These are phyloP conservation scores for Exocentrus adspersus DNA, from an alignment of 2,888 invertebrate species.

Conservation along the genomic window DNA sequence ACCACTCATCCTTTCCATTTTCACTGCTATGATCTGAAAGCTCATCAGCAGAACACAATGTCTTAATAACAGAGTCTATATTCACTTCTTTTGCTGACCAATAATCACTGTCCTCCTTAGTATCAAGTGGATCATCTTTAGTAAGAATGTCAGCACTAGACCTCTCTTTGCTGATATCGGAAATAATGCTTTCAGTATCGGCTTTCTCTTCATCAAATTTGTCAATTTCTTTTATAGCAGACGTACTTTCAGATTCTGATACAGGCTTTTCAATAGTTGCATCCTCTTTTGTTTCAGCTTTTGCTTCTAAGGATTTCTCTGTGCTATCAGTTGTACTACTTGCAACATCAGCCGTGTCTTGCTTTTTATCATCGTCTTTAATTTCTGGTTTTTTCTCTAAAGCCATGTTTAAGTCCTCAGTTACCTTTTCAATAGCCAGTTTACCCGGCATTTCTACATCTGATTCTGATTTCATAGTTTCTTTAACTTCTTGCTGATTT, in stretches of 20 bases:
- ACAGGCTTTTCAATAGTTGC: slow-evolving; percentile 38
- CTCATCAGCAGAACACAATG: slow-evolving; percentile 69
- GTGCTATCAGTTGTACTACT: slow-evolving; percentile 12
- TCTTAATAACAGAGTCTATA: slow-evolving; percentile 84
- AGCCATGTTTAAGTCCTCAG: slow-evolving; percentile 56
- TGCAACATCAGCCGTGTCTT: too few species aligned
- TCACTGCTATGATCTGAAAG: slow-evolving; percentile 60
- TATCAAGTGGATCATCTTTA: slow-evolving; percentile 66
- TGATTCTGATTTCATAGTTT: slow-evolving; percentile 30
- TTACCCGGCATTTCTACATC: slow-evolving; percentile 40
- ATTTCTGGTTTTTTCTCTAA: slow-evolving; percentile 53
- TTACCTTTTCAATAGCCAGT: slow-evolving; percentile 56
- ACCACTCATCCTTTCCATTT: slow-evolving; percentile 56
- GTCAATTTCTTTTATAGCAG: slow-evolving; percentile 58
- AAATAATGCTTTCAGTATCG: slow-evolving; percentile 57
- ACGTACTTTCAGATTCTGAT: slow-evolving; percentile 44
- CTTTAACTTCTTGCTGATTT: slow-evolving; percentile 7
- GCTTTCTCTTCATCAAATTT: slow-evolving; percentile 59
- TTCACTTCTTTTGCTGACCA: slow-evolving; percentile 84
- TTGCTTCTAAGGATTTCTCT: slow-evolving; percentile 37
- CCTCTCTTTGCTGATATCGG: slow-evolving; percentile 59
- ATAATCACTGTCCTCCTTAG: slow-evolving; percentile 69
- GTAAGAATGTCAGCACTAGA: slow-evolving; percentile 57
- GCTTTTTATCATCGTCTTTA: slow-evolving; percentile 40
- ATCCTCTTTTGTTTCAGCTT: slow-evolving; percentile 38